These are phyloP conservation scores for Avahi laniger DNA, from an alignment of 2,797 vertebrate species.

Conservation along the genomic window DNA sequence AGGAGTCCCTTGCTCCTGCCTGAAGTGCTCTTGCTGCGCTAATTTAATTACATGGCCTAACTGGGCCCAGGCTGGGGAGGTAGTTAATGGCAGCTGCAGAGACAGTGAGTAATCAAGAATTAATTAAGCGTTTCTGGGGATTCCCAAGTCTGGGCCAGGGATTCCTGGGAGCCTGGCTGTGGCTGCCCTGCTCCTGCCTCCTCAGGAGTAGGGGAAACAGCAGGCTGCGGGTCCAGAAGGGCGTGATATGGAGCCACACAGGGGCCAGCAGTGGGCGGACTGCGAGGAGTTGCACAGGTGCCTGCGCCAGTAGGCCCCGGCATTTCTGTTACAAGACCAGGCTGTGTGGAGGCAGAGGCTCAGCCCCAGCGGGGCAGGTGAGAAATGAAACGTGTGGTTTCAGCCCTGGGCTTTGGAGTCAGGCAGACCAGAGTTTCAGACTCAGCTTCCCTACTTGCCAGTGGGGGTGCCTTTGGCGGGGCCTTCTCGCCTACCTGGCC, in stretches of 20 bases:
- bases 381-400: neutral
- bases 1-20: slow-evolving; percentile 47
- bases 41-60: slow-evolving; percentile 89
- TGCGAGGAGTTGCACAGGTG: neutral
- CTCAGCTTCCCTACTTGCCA: neutral
- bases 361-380: neutral
- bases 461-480: neutral
- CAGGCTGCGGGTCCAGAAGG: neutral
- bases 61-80: slow-evolving; percentile 86
- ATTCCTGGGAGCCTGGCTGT: slow-evolving; percentile 83
- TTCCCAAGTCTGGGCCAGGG: slow-evolving; percentile 84
- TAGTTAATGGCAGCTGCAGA: slow-evolving; percentile 87
- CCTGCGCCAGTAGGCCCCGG: neutral
- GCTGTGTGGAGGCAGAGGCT: neutral
- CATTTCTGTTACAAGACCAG: neutral
- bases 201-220: slow-evolving; percentile 57
- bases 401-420: neutral
- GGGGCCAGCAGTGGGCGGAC: neutral
- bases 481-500: neutral
- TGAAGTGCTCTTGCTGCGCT: slow-evolving; percentile 76
- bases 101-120: slow-evolving; percentile 88
- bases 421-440: slow-evolving; percentile 69
- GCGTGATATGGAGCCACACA: neutral
- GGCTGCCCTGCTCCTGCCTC: slow-evolving; percentile 68
- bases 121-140: slow-evolving; percentile 89